Percentiles rank a stretch among this genome's conserved stretches.
Evolutionary conservation across 2,797 vertebrate genomes (phyloP).

Genomic region (Hippocampus kuda): DNA sequence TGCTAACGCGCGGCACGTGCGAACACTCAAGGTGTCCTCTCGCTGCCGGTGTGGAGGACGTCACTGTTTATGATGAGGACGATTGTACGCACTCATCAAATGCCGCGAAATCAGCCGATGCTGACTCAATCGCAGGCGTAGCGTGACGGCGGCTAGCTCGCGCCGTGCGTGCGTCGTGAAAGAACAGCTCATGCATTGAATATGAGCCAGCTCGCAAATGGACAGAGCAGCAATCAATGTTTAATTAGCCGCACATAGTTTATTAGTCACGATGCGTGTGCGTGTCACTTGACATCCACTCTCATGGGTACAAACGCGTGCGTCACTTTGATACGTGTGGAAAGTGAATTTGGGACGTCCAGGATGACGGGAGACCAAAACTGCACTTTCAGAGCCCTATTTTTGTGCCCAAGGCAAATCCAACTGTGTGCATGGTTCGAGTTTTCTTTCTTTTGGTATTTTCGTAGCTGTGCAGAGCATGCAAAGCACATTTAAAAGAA

Average conservation of each 20-base stretch:
- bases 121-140: slow-evolving; percentile 5
- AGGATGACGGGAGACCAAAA: not conserved
- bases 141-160: slow-evolving; percentile 13
- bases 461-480: too few species aligned
- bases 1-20: slow-evolving; percentile 10
- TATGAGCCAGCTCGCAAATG: slow-evolving; percentile 35
- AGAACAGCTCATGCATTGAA: slow-evolving; percentile 39
- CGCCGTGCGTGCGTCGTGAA: slow-evolving; percentile 12
- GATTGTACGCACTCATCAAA: not conserved
- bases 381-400: not conserved
- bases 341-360: too few species aligned
- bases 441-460: too few species aligned
- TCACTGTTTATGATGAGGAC: not conserved
- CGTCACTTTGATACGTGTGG: too few species aligned
- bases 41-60: slow-evolving; percentile 13
- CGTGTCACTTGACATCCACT: not conserved
- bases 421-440: too few species aligned
- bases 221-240: slow-evolving; percentile 41
- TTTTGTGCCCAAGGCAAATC: too few species aligned
- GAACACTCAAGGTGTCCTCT: slow-evolving; percentile 16
- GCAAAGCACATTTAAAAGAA: too few species aligned
- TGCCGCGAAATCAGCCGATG: not conserved
- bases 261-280: slow-evolving; percentile 11
- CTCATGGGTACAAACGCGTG: not conserved
- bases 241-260: slow-evolving; percentile 32